Conservation (phyloP, 53 echinoderm and acorn worm species). For the Astropecten irregularis region DNA sequence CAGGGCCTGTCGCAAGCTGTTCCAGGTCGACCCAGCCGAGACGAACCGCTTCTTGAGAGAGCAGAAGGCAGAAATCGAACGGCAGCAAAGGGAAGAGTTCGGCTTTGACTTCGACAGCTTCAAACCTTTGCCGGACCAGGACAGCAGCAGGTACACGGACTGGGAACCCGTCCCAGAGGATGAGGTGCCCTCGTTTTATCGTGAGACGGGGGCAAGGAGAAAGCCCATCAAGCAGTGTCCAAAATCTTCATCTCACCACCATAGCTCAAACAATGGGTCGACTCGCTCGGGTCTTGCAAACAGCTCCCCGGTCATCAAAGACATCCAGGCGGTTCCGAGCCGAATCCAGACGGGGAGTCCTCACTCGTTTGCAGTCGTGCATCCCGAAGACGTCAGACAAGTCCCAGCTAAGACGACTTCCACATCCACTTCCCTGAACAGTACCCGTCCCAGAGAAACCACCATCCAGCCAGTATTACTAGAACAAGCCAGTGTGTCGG, state of each 20-base stretch:
- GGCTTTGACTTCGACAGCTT: slow-evolving; percentile 16
- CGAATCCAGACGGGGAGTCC: not conserved
- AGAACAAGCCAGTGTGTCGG: too few relatives aligned
- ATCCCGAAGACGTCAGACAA: not conserved
- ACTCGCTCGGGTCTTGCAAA: not conserved
- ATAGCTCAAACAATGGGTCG: not conserved
- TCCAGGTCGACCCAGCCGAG: slow-evolving; percentile 28
- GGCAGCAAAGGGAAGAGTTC: not conserved
- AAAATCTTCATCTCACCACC: not conserved
- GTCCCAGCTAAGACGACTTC: not conserved
- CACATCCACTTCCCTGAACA: not conserved
- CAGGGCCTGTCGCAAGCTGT: slow-evolving; percentile 44
- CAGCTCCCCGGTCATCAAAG: not conserved
- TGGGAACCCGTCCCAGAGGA: slow-evolving; percentile 17
- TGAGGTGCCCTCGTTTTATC: slow-evolving; percentile 11
- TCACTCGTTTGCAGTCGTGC: not conserved
- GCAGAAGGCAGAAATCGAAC: not conserved
- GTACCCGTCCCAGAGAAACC: too few relatives aligned
- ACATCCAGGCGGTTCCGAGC: too few relatives aligned
- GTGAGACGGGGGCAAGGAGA: not conserved
- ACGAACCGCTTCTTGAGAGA: slow-evolving; percentile 20
- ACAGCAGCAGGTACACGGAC: slow-evolving; percentile 12
- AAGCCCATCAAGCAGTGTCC: not conserved
- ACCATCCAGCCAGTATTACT: too few relatives aligned
- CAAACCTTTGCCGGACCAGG: not conserved